These are phyloP conservation scores for Epistrophe grossulariae DNA, from an alignment of 2,888 invertebrate species.

Conservation along the genomic window DNA sequence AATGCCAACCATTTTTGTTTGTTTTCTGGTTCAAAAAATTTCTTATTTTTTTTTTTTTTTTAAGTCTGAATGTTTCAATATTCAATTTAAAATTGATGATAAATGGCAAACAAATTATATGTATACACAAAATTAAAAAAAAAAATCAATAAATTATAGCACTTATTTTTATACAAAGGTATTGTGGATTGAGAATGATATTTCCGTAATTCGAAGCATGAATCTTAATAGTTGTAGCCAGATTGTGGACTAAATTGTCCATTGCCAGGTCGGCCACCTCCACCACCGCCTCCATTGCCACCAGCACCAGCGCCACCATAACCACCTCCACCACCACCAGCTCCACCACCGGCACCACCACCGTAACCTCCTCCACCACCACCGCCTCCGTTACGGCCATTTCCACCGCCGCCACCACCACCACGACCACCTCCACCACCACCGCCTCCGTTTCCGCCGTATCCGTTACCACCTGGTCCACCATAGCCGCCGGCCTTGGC, in stretches of 20 bases:
- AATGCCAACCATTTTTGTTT: not conserved
- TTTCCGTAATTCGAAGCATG: slow-evolving; percentile 33
- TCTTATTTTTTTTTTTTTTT: not conserved
- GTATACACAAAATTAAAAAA: slow-evolving; percentile 44
- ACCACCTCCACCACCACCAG: slow-evolving; percentile 45
- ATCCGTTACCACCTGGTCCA: slow-evolving; percentile 76
- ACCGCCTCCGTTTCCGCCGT: slow-evolving; percentile 76
- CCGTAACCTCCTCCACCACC: slow-evolving; percentile 70
- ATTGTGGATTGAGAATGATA: slow-evolving; percentile 37
- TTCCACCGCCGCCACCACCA: slow-evolving; percentile 81
- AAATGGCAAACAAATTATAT: slow-evolving; percentile 53
- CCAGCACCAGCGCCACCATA: slow-evolving; percentile 48
- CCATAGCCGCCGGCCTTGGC: slow-evolving; percentile 77
- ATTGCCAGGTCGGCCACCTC: slow-evolving; percentile 81
- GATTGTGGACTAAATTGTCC: slow-evolving; percentile 84
- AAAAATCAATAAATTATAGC: slow-evolving; percentile 72
- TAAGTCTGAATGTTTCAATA: not conserved
- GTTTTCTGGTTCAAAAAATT: not conserved
- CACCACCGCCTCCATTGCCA: slow-evolving; percentile 76
- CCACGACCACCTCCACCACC: slow-evolving; percentile 73
- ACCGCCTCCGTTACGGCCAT: slow-evolving; percentile 65
- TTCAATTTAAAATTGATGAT: slow-evolving; percentile 48
- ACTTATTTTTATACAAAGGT: slow-evolving; percentile 71
- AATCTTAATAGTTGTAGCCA: slow-evolving; percentile 84
- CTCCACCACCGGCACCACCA: slow-evolving; percentile 68